These are phyloP conservation scores for Malurus melanocephalus DNA, from an alignment of 2,113 vertebrate genomes.

Conservation along the genomic window DNA sequence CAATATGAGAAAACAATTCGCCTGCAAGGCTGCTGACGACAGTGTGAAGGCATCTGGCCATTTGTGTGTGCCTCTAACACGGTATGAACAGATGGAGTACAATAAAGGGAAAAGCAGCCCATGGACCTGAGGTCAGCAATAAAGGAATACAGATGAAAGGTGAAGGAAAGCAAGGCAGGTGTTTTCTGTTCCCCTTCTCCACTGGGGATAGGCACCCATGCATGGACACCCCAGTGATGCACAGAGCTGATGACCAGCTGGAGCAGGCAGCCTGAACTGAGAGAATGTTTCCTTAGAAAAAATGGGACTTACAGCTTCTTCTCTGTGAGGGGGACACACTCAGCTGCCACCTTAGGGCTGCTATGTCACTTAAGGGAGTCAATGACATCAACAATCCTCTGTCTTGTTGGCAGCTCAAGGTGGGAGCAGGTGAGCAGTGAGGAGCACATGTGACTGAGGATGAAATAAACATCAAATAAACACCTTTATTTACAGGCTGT, in stretches of 20 bases:
- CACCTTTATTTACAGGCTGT: neutral
- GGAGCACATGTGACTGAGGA: neutral
- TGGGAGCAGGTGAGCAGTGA: neutral
- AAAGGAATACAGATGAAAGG: neutral
- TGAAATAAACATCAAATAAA: neutral
- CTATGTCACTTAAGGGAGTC: neutral
- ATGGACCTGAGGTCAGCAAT: neutral
- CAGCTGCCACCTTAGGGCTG: neutral
- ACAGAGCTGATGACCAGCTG: neutral
- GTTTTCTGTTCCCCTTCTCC: neutral
- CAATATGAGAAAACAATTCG: neutral
- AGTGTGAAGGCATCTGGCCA: neutral
- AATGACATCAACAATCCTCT: neutral
- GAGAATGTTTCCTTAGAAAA: neutral
- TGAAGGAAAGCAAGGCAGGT: neutral
- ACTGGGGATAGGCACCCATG: rapidly evolving
- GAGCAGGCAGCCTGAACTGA: neutral
- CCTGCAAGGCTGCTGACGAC: rapidly evolving
- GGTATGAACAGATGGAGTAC: neutral
- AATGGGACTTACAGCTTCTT: neutral
- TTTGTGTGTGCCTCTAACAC: neutral
- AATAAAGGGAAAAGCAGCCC: neutral
- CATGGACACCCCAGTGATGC: neutral
- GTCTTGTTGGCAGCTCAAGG: neutral
- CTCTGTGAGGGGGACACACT: neutral